Percentiles rank a stretch among this genome's conserved stretches.
phyloP scores from a whole-genome alignment of 2,888 invertebrate species.

The Eupithecia exiguata region DNA sequence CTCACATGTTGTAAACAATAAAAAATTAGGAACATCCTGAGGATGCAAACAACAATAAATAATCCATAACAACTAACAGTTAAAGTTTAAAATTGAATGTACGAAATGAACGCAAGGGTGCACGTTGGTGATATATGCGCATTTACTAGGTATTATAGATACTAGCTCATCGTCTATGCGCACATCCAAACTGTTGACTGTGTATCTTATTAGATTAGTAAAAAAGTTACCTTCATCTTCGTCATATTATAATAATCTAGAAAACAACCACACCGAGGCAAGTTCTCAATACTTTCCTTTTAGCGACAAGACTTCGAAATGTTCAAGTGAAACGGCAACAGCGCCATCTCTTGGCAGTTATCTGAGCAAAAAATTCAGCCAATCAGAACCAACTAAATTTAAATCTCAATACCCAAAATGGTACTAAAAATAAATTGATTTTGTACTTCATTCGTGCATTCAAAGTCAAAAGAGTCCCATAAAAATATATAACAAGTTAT shows the following conservation, averaged over 20 bases:
- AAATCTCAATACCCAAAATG: neutral
- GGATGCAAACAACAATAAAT: neutral
- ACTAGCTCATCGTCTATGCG: neutral
- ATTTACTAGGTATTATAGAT: too few species aligned
- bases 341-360: conserved; percentile 1
- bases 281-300: neutral
- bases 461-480: neutral
- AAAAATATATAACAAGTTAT: neutral
- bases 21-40: neutral
- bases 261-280: neutral
- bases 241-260: neutral
- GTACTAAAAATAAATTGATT: conserved; percentile 7
- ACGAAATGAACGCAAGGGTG: neutral
- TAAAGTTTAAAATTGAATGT: neutral
- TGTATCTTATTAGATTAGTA: neutral
- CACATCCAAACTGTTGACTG: neutral
- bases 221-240: neutral
- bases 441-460: conserved; percentile 18
- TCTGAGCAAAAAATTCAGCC: neutral
- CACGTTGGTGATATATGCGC: neutral
- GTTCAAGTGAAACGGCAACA: neutral
- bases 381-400: neutral
- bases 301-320: neutral
- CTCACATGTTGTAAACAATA: conserved; percentile 4
- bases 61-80: neutral